Evolutionary conservation across 1,140 invertebrate species (phyloP), one percentile per base, ranked within the genome.

Genomic region (Campoletis sonorensis): DNA sequence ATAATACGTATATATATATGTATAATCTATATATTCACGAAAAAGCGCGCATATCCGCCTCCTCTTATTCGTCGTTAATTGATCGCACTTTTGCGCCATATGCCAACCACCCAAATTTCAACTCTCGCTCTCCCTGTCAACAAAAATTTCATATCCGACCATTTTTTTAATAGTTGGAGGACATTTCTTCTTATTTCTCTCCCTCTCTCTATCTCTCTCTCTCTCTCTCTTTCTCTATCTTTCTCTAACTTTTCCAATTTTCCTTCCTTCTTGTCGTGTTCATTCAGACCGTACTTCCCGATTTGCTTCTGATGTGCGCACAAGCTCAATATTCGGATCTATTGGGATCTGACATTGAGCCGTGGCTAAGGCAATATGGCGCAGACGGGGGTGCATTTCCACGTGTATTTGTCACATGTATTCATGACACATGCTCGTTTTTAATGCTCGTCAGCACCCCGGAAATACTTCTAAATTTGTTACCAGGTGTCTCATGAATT

Each of bases 261-360:
- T 23, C 61, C 21, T 27, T 26, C 23, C 23, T 15, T 64, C 61
- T 27, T 13, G 26, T 54, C 51, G n/a, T 54, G 23, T 64, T 23
- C 11, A 21, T 64, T 23, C 23, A 64, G 61, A 23, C 18, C 23
- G 3, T 26, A 13, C n/a, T 45, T 40, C n/a, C 30, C 37, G n/a
- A 21, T 45, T 45, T 23, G 33, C 37, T 23, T 21, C 40, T 40
- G 33, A 72, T 49, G 49, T 30, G 70, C 70, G 70, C 33, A 72
- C 70, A 72, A 72, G 70, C 70, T 72, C 70, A 72, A 23, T 72
- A 23, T 49, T 15, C n/a, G 23, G 18, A 75, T 21, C 45, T n/a
- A 54, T n/a, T n/a, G n/a, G n/a, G n/a, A n/a, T n/a, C n/a, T n/a
- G n/a, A n/a, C n/a, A n/a, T n/a, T n/a, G n/a, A n/a, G n/a, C n/a